Evolutionary conservation across 2,797 vertebrate species (phyloP), one percentile per base, ranked within the genome.

Genomic region (Darevskia nairensis): DNA sequence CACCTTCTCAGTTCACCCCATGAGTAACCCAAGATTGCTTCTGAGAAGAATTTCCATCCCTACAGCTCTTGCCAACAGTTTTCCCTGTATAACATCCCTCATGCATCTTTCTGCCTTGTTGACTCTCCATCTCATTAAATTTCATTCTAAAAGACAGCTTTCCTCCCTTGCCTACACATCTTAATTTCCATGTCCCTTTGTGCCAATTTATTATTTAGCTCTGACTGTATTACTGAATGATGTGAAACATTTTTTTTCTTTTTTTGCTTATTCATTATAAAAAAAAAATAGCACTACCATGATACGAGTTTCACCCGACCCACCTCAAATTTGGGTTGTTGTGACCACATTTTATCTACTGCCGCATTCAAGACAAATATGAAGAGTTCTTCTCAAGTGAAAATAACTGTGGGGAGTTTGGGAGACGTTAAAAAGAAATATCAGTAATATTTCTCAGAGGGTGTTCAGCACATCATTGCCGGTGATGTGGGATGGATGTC

Each of bases 151-250:
- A 81, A 82, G 41, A 82, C 55, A 59, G 21, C 39, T 19, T 82
- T 76, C 59, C 21, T 82, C 71, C 29, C 80, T 66, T 39, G 39
- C 55, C 13, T 76, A 50, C 27, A 15, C 21, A 46, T 82, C 55
- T 88, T 82, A 82, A 82, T 88, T 82, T 77, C 71, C 25, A 74
- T 82, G 29, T 86, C 71, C 80, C 59, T 77, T 75, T 50, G n/a
- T 80, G 46, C 21, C 41, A 77, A 88, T 88, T 82, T 82, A 81
- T 75, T 87, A 87, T 87, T 87, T 82, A 76, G 78, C 80, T 82
- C 59, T 87, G 80, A 75, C 80, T 32, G 6, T 39, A 76, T 64
- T 66, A 68, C 23, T 76, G 44, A 50, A 82, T 50, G 23, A 46
- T 82, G 41, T 68, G 21, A 46, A 77, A 23, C 5, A 19, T 50